These are phyloP conservation scores for Ornithoptera alexandrae DNA, from an alignment of 2,888 invertebrate genomes.

Conservation along the genomic window DNA sequence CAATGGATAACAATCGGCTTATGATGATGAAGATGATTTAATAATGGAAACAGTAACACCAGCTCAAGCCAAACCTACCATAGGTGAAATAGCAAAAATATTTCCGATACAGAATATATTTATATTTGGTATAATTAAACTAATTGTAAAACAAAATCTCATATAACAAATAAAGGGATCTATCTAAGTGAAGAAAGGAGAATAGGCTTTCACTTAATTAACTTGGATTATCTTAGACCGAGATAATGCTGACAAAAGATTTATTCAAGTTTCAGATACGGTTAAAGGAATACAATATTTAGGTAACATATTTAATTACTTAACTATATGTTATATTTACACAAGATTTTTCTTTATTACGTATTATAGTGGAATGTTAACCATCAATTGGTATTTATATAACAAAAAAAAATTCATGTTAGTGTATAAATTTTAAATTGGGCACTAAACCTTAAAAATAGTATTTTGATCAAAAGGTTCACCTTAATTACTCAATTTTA, in stretches of 20 bases:
- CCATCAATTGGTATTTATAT: background rate
- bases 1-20: too few species aligned
- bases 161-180: background rate
- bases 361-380: background rate
- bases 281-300: background rate
- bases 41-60: too few species aligned
- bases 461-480: too few species aligned
- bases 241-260: conserved; percentile 1
- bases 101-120: too few species aligned
- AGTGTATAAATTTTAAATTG: too few species aligned
- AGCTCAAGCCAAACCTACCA: too few species aligned
- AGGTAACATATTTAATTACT: background rate
- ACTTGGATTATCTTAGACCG: conserved; percentile 1
- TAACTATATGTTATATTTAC: background rate
- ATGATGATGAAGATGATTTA: too few species aligned
- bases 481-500: too few species aligned
- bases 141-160: background rate
- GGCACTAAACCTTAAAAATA: too few species aligned
- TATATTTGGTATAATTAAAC: too few species aligned
- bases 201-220: background rate
- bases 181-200: background rate
- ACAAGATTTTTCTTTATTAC: background rate
- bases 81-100: too few species aligned
- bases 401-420: too few species aligned
- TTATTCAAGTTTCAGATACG: background rate